Base-by-base conservation (phyloP, 2,113 vertebrate genomes). In the Corvus cornix region DNA sequence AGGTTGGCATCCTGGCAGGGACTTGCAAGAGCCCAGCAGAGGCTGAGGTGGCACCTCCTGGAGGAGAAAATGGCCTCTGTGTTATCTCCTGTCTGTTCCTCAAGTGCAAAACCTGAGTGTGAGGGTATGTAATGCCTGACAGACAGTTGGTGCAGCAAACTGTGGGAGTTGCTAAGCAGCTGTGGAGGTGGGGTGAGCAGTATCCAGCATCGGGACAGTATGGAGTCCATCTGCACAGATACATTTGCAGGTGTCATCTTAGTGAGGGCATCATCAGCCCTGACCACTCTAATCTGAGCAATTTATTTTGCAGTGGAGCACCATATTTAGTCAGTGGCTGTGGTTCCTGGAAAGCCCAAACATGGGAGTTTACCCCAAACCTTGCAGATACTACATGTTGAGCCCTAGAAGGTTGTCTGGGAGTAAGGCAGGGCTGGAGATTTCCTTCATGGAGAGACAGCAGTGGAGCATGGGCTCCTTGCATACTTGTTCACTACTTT, bases 241-340 rank as follows among this genome's bases (percentile, higher is more conserved):
- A 41, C 18, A 9, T 70, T 77, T 80, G 49, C 80, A 62, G 68
- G 43, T 84, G 75, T 75, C 56, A 46, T 70, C 70, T 58, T 15
- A 13, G 10, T 1, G 2, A 72, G 24, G 35, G 46, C 0, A 8
- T 46, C 27, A 0, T 85, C 15, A 19, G 22, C 48, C 43, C 24
- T 64, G 33, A 80, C 63, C 44, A 9, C 11, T 79, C 43, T 70
- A 11, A 30, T 94, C 44, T 56, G 22, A 53, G 37, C 58, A 68
- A 2, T 64, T 77, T 41, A 44, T 41, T 74, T 87, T 58, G 26
- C n/a, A 49, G 12, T 67, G 60, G 26, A 9, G 44, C 1, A 4
- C 26, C 1, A 0, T 35, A 19, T 78, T 59, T 70, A 56, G 19
- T 59, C 46, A 5, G 43, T 6, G 5, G 55, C 46, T 21, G 12